Percentiles rank a stretch among this genome's conserved stretches.
phyloP scores from a whole-genome alignment of 1,140 invertebrate genomes.

The Octopus sinensis region DNA sequence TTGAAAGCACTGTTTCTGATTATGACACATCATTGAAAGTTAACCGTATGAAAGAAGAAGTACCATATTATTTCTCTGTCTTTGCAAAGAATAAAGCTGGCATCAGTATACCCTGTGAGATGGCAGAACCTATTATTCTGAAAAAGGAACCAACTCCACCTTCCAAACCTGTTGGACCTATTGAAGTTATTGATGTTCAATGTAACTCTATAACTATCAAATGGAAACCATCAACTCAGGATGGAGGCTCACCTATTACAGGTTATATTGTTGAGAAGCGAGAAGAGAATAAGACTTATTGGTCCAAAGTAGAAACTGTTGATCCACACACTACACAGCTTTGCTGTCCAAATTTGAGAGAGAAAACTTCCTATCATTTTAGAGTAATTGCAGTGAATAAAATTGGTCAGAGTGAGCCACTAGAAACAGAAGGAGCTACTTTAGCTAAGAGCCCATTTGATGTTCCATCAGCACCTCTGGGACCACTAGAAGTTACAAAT shows the following conservation, averaged over 20 bases:
- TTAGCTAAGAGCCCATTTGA: slow-evolving; percentile 68
- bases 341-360: slow-evolving; percentile 65
- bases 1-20: slow-evolving; percentile 66
- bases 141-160: slow-evolving; percentile 61
- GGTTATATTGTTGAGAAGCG: slow-evolving; percentile 88
- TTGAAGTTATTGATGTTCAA: slow-evolving; percentile 64
- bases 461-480: slow-evolving; percentile 36
- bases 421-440: slow-evolving; percentile 8
- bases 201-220: slow-evolving; percentile 65
- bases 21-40: slow-evolving; percentile 83
- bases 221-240: slow-evolving; percentile 58
- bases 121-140: slow-evolving; percentile 62
- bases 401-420: slow-evolving; percentile 66
- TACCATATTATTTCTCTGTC: slow-evolving; percentile 87
- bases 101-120: slow-evolving; percentile 76
- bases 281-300: slow-evolving; percentile 68
- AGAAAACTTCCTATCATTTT: slow-evolving; percentile 74
- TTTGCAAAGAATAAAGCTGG: slow-evolving; percentile 92
- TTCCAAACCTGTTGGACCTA: slow-evolving; percentile 85
- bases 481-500: slow-evolving; percentile 76
- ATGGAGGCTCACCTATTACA: slow-evolving; percentile 63
- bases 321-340: not conserved
- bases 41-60: slow-evolving; percentile 73
- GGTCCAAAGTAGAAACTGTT: slow-evolving; percentile 5
- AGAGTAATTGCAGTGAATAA: slow-evolving; percentile 93